phyloP scores from a whole-genome alignment of 92 coral and sea anemone genomes.

The Palythoa grandiflora region DNA sequence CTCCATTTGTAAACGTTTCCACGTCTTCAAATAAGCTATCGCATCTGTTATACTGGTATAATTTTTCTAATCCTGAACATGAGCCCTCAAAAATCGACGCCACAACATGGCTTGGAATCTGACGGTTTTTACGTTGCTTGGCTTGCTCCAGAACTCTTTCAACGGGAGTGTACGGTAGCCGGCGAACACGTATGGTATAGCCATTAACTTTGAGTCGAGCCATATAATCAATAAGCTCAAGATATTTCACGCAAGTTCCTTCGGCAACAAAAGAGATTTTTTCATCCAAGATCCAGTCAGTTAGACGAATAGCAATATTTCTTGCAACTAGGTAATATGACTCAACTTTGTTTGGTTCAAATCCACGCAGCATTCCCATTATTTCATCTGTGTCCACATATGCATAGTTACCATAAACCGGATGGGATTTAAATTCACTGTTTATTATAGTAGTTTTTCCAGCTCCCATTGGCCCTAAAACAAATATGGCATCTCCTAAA shows the following conservation, averaged over 20 bases:
- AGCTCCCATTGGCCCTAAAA: constrained; percentile 98
- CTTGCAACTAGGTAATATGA: constrained; percentile 93
- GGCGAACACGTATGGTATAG: constrained; percentile 80
- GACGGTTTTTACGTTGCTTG: constrained; percentile 81
- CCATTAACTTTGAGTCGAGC: constrained; percentile 86
- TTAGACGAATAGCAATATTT: constrained; percentile 87
- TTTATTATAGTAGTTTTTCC: constrained; percentile 94
- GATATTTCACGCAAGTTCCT: constrained; percentile 94
- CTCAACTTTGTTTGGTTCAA: constrained; percentile 90
- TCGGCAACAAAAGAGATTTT: constrained; percentile 96
- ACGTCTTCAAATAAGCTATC: constrained; percentile 79
- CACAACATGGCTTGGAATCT: constrained; percentile 90
- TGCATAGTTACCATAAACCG: constrained; percentile 80
- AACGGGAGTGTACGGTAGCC: constrained; percentile 75
- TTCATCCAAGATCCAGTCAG: constrained; percentile 97
- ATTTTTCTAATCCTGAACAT: constrained; percentile 72
- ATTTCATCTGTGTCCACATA: constrained; percentile 97
- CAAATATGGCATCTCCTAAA: constrained; percentile 91
- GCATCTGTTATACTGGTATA: constrained; percentile 75
- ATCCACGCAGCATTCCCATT: constrained; percentile 90
- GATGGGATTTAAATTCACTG: constrained; percentile 83
- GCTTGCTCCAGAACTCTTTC: constrained; percentile 80
- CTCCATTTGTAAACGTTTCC: constrained; percentile 50
- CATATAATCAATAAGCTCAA: constrained; percentile 91
- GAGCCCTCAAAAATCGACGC: constrained; percentile 79